Conservation (phyloP, 2,888 invertebrate species). For the Tenthredo distinguenda region DNA sequence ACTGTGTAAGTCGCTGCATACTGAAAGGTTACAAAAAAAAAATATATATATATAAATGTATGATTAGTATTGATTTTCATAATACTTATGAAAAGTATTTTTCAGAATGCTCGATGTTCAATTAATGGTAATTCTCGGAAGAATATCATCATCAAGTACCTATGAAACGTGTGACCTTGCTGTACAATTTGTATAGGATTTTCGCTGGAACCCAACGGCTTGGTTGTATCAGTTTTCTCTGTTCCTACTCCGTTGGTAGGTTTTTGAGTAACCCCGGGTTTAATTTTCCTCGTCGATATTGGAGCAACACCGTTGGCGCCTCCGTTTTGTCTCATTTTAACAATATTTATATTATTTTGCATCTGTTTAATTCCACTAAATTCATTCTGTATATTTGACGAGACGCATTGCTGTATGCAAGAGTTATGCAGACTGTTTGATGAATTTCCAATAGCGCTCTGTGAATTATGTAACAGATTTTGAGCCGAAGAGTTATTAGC, state of each 20-base stretch:
- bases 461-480: slow-evolving; percentile 59
- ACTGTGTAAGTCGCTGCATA: slow-evolving; percentile 79
- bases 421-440: slow-evolving; percentile 57
- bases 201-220: slow-evolving; percentile 79
- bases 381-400: slow-evolving; percentile 53
- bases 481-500: slow-evolving; percentile 52
- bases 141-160: slow-evolving; percentile 64
- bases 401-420: slow-evolving; percentile 37
- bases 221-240: slow-evolving; percentile 66
- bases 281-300: slow-evolving; percentile 51
- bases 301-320: slow-evolving; percentile 57
- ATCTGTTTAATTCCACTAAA: slow-evolving; percentile 57
- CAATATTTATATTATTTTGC: slow-evolving; percentile 55
- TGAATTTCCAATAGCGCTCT: slow-evolving; percentile 55
- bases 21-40: slow-evolving; percentile 66
- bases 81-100: not conserved
- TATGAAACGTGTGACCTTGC: slow-evolving; percentile 81
- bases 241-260: slow-evolving; percentile 54
- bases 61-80: too few relatives aligned
- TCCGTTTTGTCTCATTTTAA: slow-evolving; percentile 60
- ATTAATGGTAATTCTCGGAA: not conserved
- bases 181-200: slow-evolving; percentile 82
- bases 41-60: not conserved
- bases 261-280: slow-evolving; percentile 58
- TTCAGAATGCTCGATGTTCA: not conserved